Evolutionary conservation across 30 jellyfish, hydroid and myxozoan genomes (phyloP).

Genomic region (Aurelia coerulea): DNA sequence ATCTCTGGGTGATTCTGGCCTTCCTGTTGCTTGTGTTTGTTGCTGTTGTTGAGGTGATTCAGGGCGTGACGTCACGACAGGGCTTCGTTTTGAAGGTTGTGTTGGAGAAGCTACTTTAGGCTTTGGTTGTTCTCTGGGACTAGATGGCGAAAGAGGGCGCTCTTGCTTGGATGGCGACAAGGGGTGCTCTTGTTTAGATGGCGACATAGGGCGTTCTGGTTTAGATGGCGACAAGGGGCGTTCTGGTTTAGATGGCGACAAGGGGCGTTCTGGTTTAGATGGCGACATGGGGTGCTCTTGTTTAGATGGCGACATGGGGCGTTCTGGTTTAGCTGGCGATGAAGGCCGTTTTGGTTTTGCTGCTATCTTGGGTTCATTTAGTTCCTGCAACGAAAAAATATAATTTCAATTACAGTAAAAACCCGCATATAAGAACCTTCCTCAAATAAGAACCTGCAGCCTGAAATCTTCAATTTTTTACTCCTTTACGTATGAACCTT

Average conservation of each 20-base stretch:
- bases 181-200: neutral
- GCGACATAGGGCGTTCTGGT: too few relatives aligned
- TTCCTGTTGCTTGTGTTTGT: neutral
- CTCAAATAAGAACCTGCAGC: too few relatives aligned
- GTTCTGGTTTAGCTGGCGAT: neutral
- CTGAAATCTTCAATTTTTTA: too few relatives aligned
- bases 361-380: neutral
- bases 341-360: neutral
- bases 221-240: too few relatives aligned
- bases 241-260: neutral
- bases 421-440: too few relatives aligned
- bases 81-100: neutral
- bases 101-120: neutral
- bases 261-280: neutral
- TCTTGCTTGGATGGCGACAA: too few relatives aligned
- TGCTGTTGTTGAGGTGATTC: neutral
- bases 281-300: neutral
- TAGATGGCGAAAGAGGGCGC: slow-evolving; percentile 10
- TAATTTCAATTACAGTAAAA: too few relatives aligned
- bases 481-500: too few relatives aligned
- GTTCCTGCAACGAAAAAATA: too few relatives aligned
- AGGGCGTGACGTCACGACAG: neutral
- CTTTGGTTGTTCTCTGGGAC: neutral
- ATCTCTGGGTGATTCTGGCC: slow-evolving; percentile 38
- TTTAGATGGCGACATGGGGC: too few relatives aligned